A percentile compares a stretch with the other conserved stretches of the same genome.
Evolutionary conservation across 2,888 invertebrate species (phyloP).

Genomic region (Sialis lutaria): DNA sequence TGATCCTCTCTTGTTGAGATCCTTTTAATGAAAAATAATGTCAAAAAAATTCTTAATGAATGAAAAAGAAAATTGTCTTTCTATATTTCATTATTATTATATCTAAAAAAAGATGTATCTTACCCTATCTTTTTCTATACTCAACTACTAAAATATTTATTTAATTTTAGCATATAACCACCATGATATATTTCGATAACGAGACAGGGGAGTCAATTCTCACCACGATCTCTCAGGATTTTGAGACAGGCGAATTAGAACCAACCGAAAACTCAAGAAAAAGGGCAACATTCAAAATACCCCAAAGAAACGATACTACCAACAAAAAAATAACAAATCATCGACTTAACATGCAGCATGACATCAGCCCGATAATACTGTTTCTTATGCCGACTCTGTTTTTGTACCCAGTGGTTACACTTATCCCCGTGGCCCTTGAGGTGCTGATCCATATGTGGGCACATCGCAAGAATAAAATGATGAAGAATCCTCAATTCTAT

Average conservation of each 20-base stretch:
- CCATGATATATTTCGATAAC: conserved; percentile 20
- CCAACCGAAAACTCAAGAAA: conserved; percentile 18
- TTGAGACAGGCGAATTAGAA: conserved; percentile 33
- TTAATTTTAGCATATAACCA: too few relatives aligned
- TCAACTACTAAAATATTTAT: too few relatives aligned
- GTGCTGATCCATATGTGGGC: conserved; percentile 46
- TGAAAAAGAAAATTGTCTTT: too few relatives aligned
- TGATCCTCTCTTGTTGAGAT: too few relatives aligned
- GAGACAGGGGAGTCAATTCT: conserved; percentile 34
- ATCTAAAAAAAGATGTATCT: too few relatives aligned
- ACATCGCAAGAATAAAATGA: conserved; percentile 44
- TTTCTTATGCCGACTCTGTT: conserved; percentile 41
- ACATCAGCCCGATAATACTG: conserved; percentile 20
- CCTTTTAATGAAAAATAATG: too few relatives aligned
- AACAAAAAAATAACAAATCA: conserved; percentile 5
- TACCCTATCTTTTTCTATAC: too few relatives aligned
- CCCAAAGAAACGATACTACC: conserved; percentile 9
- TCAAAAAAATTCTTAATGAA: too few relatives aligned
- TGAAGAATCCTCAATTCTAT: conserved; percentile 37
- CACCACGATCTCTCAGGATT: conserved; percentile 21
- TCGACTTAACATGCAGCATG: conserved; percentile 8
- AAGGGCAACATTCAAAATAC: conserved; percentile 24
- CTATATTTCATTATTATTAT: too few relatives aligned
- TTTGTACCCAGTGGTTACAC: conserved; percentile 33
- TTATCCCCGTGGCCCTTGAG: conserved; percentile 36